Evolutionary conservation across 2,797 vertebrate species (phyloP).

Genomic region (Chloroceryle amazona): DNA sequence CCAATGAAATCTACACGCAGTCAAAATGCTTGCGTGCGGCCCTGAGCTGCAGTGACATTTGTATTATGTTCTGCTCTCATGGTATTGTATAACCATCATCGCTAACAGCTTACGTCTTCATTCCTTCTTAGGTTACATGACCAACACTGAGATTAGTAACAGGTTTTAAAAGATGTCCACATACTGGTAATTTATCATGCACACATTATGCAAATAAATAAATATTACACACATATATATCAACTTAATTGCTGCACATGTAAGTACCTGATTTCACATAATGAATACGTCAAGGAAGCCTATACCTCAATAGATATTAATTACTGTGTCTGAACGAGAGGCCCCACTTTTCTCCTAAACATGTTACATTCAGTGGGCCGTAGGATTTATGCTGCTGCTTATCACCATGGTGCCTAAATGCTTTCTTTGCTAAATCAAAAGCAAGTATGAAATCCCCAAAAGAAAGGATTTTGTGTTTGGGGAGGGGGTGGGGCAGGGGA

Average conservation of each 20-base stretch:
- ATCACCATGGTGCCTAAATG: neutral
- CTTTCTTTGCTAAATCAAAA: neutral
- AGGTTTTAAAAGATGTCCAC: conserved; percentile 49
- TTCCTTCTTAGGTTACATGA: conserved; percentile 63
- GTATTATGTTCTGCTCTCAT: neutral
- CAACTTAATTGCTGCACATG: conserved; percentile 61
- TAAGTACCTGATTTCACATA: conserved; percentile 58
- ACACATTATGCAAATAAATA: conserved; percentile 44
- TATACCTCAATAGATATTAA: conserved; percentile 44
- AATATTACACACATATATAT: conserved; percentile 51
- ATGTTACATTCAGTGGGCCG: neutral
- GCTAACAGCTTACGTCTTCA: neutral
- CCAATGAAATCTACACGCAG: neutral
- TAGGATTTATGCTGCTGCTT: neutral
- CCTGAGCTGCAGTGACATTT: neutral
- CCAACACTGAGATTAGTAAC: conserved; percentile 56
- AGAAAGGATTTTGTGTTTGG: neutral
- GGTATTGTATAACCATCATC: conserved; percentile 26
- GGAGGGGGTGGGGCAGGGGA: too few relatives aligned
- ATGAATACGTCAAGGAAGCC: conserved; percentile 44
- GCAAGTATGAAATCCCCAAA: neutral
- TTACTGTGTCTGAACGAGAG: conserved; percentile 46
- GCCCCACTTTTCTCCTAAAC: neutral
- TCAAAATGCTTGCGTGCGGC: neutral
- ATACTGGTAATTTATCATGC: conserved; percentile 55